Evolutionary conservation across 2,113 vertebrate genomes (phyloP).

Genomic region (Strix uralensis): DNA sequence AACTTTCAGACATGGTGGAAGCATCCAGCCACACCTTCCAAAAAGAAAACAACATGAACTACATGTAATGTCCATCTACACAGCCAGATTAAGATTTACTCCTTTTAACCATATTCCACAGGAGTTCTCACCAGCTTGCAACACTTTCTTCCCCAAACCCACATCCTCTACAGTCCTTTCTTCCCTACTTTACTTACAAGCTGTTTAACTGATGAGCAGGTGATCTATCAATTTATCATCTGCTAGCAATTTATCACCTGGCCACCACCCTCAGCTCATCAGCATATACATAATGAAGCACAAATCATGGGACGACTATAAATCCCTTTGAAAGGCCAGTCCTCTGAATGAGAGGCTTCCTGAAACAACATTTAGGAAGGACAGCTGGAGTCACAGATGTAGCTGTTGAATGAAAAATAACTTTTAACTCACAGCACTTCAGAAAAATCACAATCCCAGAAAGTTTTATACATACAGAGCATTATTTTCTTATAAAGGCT

Average conservation of each 20-base stretch:
- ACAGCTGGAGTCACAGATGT: slow-evolving; percentile 23
- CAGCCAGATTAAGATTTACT: neutral
- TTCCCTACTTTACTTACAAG: neutral
- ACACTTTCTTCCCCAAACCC: neutral
- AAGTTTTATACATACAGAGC: neutral
- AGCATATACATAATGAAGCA: neutral
- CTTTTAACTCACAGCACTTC: neutral
- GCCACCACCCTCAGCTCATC: neutral
- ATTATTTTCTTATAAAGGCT: neutral
- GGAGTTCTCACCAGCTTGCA: neutral
- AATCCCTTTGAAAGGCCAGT: neutral
- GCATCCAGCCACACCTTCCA: neutral
- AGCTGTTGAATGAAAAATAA: neutral
- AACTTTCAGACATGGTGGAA: neutral
- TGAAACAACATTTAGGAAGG: neutral
- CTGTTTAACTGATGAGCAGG: neutral
- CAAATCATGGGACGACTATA: neutral
- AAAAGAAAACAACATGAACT: neutral
- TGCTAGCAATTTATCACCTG: neutral
- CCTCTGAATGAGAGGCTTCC: neutral
- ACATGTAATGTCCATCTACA: neutral
- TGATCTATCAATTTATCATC: neutral
- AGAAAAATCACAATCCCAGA: neutral
- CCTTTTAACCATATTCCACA: neutral
- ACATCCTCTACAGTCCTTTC: neutral